phyloP scores from a whole-genome alignment of 1,140 invertebrate genomes.

The Aphaenogaster floridana region DNA sequence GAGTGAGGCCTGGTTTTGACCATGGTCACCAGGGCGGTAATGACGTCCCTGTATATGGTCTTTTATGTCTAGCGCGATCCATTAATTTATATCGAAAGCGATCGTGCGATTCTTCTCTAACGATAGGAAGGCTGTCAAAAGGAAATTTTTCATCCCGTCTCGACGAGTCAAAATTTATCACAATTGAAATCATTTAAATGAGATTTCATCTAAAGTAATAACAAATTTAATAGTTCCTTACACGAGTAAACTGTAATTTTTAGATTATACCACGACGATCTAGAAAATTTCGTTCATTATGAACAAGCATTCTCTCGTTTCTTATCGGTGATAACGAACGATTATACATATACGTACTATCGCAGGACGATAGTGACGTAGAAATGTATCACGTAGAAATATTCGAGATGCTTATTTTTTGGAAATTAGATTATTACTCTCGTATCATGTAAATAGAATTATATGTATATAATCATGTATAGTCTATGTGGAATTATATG shows the following conservation, averaged over 20 bases:
- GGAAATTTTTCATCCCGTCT: neutral
- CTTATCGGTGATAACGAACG: conserved; percentile 8
- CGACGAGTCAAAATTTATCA: neutral
- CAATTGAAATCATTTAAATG: neutral
- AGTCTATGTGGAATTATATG: too few relatives aligned
- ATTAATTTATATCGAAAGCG: conserved; percentile 13
- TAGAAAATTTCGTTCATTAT: conserved; percentile 2
- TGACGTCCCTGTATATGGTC: neutral
- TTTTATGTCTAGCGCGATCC: neutral
- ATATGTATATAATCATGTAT: too few relatives aligned
- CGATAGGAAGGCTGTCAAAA: neutral
- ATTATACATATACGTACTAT: neutral
- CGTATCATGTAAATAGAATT: neutral
- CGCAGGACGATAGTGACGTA: too few relatives aligned
- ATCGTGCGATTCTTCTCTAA: neutral
- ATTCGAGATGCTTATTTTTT: neutral
- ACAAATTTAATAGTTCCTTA: neutral
- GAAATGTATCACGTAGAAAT: too few relatives aligned
- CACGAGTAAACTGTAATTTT: neutral
- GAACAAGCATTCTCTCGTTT: neutral
- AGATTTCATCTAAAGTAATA: neutral
- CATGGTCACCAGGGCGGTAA: too few relatives aligned
- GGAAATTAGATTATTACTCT: neutral
- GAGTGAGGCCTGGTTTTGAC: too few relatives aligned
- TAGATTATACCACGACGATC: neutral